Base-by-base conservation (phyloP, 2,797 vertebrate genomes). In the Chloroceryle amazona region DNA sequence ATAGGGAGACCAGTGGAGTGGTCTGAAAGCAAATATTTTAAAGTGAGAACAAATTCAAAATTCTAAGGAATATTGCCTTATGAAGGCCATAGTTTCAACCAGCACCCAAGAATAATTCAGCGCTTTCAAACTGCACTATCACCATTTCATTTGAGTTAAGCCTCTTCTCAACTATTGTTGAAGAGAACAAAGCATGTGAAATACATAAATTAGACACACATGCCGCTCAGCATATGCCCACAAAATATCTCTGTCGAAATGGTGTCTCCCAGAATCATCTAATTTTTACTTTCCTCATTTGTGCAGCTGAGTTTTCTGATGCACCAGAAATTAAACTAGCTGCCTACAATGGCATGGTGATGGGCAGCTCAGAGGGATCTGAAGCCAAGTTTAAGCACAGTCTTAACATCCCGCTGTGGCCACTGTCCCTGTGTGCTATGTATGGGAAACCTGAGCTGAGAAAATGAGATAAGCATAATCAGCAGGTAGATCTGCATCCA, bases 1-100 rank as follows among this genome's bases (percentile, higher is more conserved):
- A 98, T 98, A 97, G 93, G 98, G 97, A 98, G 79, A 96, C 87
- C 93, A 97, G 95, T 85, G 83, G 71, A 65, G 92, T 82, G 86
- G 94, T 96, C 98, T 98, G 98, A 93, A 98, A 98, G 97, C 52
- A 98, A 96, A 96, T 86, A 97, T 95, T 96, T 70, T 92, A 4
- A 94, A 96, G 95, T 83, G 93, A 98, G 90, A 95, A 95, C 16
- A 93, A 71, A 76, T 63, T 93, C 95, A 92, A 95, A 83, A 90
- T 86, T 92, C 62, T 51, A 82, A 82, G 37, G 65, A 94, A 80
- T 72, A 71, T 9, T 81, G 73, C 78, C 47, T 81, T 75, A 21
- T 2, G 88, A 92, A 94, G 35, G 31, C 75, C 67, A 79, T 28
- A 62, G 41, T 78, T 73, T 94, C 96, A 92, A 78, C 17, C 39